Conservation (phyloP, 2,113 vertebrate genomes). For the Hirundichthys speculiger region DNA sequence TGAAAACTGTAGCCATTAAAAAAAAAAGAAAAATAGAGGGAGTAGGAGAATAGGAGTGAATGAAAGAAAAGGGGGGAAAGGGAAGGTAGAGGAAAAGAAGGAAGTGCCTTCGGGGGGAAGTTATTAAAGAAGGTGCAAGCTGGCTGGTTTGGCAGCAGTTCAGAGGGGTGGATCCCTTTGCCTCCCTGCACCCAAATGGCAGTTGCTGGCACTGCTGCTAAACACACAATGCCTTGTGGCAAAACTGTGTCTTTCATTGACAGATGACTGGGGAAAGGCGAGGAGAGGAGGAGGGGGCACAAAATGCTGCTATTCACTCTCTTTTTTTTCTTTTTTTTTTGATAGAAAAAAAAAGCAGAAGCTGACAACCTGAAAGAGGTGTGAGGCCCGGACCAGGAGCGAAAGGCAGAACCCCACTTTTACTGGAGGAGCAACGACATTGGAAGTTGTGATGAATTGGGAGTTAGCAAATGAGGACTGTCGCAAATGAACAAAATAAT, state of each 20-base stretch:
- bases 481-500: no score
- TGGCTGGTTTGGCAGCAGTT: slow-evolving; percentile 82
- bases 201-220: slow-evolving; percentile 82
- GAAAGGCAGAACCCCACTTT: slow-evolving; percentile 45
- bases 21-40: slow-evolving; percentile 57
- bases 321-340: slow-evolving; percentile 57
- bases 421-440: background rate
- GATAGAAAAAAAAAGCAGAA: slow-evolving; percentile 25
- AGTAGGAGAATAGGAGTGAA: slow-evolving; percentile 69
- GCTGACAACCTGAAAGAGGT: slow-evolving; percentile 74
- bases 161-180: slow-evolving; percentile 80
- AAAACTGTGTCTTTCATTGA: slow-evolving; percentile 79
- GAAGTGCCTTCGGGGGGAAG: slow-evolving; percentile 79
- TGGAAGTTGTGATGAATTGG: no score
- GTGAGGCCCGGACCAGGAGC: slow-evolving; percentile 62
- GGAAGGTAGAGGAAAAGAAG: slow-evolving; percentile 63
- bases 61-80: slow-evolving; percentile 50
- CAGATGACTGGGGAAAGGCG: slow-evolving; percentile 70
- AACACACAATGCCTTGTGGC: slow-evolving; percentile 85
- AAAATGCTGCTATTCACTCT: slow-evolving; percentile 65
- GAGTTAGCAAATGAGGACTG: no score
- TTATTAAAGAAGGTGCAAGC: slow-evolving; percentile 81
- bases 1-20: slow-evolving; percentile 75
- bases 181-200: slow-evolving; percentile 79
- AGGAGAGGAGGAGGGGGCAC: slow-evolving; percentile 56